Evolutionary conservation across 2,797 vertebrate genomes (phyloP).

Genomic region (Sciaenops ocellatus): DNA sequence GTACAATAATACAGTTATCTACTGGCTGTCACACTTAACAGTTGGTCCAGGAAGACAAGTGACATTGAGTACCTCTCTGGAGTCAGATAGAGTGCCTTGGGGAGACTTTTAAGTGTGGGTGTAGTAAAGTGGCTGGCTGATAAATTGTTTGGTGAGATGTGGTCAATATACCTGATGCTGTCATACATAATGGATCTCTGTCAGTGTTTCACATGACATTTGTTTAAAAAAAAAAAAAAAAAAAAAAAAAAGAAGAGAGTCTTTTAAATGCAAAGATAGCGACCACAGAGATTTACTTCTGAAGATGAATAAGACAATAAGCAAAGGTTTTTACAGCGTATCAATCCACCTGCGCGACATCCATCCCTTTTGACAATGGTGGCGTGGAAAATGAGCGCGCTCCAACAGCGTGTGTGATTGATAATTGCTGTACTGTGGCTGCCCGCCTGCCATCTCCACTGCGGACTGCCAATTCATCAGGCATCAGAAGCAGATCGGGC

Average conservation of each 20-base stretch:
- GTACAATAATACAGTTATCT: conserved; percentile 52
- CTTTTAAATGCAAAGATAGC: conserved; percentile 38
- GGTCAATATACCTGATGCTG: conserved; percentile 49
- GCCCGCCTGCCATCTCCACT: conserved; percentile 68
- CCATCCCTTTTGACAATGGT: conserved; percentile 61
- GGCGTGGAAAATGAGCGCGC: conserved; percentile 62
- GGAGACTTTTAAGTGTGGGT: conserved; percentile 39
- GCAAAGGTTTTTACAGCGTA: conserved; percentile 27
- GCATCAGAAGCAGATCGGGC: conserved; percentile 68
- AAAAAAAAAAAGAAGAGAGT: not conserved
- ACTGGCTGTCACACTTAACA: conserved; percentile 56
- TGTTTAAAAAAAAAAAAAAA: not conserved
- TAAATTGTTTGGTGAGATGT: conserved; percentile 50
- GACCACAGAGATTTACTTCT: conserved; percentile 15
- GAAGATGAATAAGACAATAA: conserved; percentile 49
- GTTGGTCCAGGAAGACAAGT: conserved; percentile 55
- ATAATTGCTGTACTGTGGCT: conserved; percentile 76
- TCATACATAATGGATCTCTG: conserved; percentile 37
- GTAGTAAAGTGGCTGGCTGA: conserved; percentile 30
- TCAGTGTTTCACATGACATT: conserved; percentile 24
- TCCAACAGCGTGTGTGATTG: conserved; percentile 71
- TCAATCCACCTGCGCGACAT: conserved; percentile 61
- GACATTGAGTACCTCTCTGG: conserved; percentile 43
- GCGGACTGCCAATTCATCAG: conserved; percentile 75
- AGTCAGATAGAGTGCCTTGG: conserved; percentile 44